A percentile compares a stretch with the other conserved stretches of the same genome.
Evolutionary conservation across 1,140 invertebrate genomes (phyloP).

Genomic region (Aethina tumida): DNA sequence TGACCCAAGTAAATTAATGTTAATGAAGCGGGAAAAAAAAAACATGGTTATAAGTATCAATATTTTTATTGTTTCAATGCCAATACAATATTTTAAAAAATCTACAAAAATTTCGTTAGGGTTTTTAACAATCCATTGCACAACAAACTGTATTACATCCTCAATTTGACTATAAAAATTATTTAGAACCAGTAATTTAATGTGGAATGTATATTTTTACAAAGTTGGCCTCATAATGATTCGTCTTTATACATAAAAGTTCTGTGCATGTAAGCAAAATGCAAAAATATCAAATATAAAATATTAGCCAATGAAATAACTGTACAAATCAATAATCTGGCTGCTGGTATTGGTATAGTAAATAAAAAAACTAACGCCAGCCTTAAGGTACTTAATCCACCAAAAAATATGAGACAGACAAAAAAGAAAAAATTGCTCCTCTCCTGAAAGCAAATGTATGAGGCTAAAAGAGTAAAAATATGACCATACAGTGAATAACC

Average conservation of each 20-base stretch:
- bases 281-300: constrained; percentile 39
- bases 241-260: constrained; percentile 19
- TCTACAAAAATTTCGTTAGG: too few species aligned
- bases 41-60: too few species aligned
- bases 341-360: constrained; percentile 36
- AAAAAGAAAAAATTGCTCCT: constrained; percentile 38
- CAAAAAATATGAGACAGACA: constrained; percentile 34
- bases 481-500: constrained; percentile 43
- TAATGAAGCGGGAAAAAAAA: too few species aligned
- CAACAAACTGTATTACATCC: too few species aligned
- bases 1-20: too few species aligned
- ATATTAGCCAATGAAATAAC: constrained; percentile 36
- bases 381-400: constrained; percentile 37
- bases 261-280: constrained; percentile 42
- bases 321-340: constrained; percentile 39
- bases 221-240: too few species aligned
- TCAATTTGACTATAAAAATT: too few species aligned
- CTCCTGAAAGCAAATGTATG: constrained; percentile 35
- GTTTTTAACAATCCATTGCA: too few species aligned
- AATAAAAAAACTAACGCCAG: constrained; percentile 36
- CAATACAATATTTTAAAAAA: too few species aligned
- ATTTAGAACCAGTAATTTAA: too few species aligned
- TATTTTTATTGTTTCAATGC: too few species aligned
- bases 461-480: constrained; percentile 35
- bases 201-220: too few species aligned